phyloP scores from a whole-genome alignment of 1,140 invertebrate genomes.

The Mesaphorura yosii region DNA sequence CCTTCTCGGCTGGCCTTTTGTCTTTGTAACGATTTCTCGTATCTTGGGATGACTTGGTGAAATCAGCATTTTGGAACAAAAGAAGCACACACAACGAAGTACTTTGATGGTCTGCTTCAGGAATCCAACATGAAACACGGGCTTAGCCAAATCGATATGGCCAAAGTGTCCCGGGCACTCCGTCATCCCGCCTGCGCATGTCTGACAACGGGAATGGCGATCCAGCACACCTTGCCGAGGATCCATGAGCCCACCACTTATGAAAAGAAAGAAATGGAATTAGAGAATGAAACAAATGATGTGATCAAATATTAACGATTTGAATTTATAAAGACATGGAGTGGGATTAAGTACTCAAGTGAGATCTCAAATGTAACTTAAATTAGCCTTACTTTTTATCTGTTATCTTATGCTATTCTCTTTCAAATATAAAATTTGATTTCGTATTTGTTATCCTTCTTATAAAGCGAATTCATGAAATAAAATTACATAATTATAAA shows the following conservation, averaged over 20 bases:
- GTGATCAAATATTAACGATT: too few species aligned
- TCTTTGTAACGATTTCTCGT: conserved; percentile 92
- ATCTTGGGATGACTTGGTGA: conserved; percentile 93
- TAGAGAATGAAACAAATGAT: too few species aligned
- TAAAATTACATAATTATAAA: too few species aligned
- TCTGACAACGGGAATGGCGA: conserved; percentile 83
- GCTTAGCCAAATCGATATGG: conserved; percentile 97
- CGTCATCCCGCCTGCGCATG: conserved; percentile 94
- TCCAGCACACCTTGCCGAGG: conserved; percentile 97
- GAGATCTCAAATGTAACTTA: too few species aligned
- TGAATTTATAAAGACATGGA: too few species aligned
- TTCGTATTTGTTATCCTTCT: too few species aligned
- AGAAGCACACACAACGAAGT: conserved; percentile 92
- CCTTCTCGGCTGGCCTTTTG: conserved; percentile 91
- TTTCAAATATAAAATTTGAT: too few species aligned
- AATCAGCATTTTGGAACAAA: conserved; percentile 89
- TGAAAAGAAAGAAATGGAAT: too few species aligned
- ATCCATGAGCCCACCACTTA: conserved; percentile 97
- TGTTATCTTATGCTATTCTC: too few species aligned
- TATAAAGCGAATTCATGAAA: too few species aligned
- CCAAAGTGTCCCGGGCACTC: conserved; percentile 99
- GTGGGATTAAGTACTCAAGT: too few species aligned
- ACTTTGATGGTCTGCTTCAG: conserved; percentile 96
- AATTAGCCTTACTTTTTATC: too few species aligned
- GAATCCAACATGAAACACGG: conserved; percentile 98